Evolutionary conservation across 1,140 invertebrate species (phyloP).

Genomic region (Pogonomyrmex barbatus): DNA sequence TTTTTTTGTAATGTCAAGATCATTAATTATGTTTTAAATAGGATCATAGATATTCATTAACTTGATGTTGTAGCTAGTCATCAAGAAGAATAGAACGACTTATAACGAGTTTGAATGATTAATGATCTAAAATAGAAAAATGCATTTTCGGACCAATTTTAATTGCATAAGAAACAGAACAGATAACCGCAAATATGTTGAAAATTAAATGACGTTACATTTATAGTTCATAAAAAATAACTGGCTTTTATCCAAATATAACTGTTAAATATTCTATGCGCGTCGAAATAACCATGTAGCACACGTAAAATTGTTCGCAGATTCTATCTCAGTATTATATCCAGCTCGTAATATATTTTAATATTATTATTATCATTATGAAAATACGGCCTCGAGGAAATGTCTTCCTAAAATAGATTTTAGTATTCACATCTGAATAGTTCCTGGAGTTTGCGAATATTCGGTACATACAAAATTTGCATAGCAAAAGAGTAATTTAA

Average conservation of each 20-base stretch:
- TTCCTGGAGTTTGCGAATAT: not conserved
- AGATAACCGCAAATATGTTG: not conserved
- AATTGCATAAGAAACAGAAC: constrained; percentile 16
- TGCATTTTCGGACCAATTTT: constrained; percentile 39
- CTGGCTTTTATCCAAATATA: not conserved
- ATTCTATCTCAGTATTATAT: not conserved
- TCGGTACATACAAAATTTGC: constrained; percentile 14
- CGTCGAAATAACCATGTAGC: not conserved
- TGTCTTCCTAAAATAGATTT: not conserved
- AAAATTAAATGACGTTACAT: not conserved
- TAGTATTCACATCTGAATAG: not conserved
- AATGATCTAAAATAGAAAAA: constrained; percentile 35
- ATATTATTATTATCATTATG: not conserved
- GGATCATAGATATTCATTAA: constrained; percentile 63
- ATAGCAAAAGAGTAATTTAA: constrained; percentile 19
- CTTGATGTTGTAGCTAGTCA: constrained; percentile 57
- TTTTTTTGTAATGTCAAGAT: constrained; percentile 38
- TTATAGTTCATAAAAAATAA: not conserved
- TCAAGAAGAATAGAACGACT: constrained; percentile 56
- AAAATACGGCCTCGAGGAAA: not conserved
- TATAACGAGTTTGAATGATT: constrained; percentile 53
- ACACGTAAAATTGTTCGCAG: not conserved
- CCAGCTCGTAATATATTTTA: not conserved
- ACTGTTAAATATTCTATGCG: not conserved
- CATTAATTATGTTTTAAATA: constrained; percentile 61